Evolutionary conservation across 2,113 vertebrate species (phyloP).

Genomic region (Indicator maculatus): DNA sequence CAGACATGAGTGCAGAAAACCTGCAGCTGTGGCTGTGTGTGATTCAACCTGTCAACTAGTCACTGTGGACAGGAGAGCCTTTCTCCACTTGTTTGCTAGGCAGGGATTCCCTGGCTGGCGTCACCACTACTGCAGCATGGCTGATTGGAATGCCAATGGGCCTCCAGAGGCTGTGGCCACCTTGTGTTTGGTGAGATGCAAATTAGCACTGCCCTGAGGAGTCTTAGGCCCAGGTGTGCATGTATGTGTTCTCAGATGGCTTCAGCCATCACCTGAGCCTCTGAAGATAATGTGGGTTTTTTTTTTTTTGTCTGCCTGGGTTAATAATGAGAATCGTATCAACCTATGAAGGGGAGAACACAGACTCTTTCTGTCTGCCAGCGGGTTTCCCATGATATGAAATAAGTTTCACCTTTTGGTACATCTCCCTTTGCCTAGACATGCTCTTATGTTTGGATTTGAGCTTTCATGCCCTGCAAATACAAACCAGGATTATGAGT

Average conservation of each 20-base stretch:
- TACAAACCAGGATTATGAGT: background rate
- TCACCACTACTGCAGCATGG: background rate
- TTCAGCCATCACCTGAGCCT: background rate
- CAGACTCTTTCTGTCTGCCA: background rate
- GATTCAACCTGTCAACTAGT: background rate
- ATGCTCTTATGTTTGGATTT: background rate
- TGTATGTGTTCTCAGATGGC: background rate
- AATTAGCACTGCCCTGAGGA: background rate
- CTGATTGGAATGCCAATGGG: background rate
- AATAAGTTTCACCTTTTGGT: background rate
- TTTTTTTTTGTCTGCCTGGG: background rate
- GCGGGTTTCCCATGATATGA: background rate
- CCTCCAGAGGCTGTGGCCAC: background rate
- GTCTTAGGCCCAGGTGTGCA: background rate
- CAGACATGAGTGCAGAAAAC: background rate
- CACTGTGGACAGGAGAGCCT: background rate
- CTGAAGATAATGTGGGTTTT: background rate
- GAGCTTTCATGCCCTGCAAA: background rate
- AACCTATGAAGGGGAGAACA: background rate
- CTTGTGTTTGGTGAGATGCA: background rate
- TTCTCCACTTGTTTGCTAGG: background rate
- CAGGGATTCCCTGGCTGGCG: background rate
- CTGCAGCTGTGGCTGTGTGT: background rate
- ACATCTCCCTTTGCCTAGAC: background rate
- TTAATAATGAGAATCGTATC: constrained; percentile 11